Base-by-base conservation (phyloP, 2,888 invertebrate species). In the Macaria liturata region DNA sequence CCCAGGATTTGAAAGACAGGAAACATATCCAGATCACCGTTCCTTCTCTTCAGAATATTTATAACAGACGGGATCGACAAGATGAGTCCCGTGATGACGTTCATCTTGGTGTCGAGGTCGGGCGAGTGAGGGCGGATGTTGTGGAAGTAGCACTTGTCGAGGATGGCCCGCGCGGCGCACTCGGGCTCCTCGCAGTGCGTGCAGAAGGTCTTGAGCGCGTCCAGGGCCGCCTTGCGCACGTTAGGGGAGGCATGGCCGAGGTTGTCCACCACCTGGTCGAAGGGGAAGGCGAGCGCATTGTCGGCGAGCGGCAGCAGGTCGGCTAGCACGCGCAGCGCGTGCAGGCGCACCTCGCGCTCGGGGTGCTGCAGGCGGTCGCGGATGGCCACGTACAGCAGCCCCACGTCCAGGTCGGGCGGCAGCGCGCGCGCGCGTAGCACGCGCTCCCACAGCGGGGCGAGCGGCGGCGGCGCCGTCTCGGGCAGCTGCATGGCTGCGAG, bases 291-390 rank as follows among this genome's bases (percentile, higher is more conserved):
- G 9, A 97, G 92, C 53, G 93, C 93, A 50, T 94, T 93, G 45
- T 94, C 93, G 64, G 96, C 93, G 44, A 96, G 94, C 3, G 96
- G 96, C 49, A 97, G 89, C 2, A 97, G 93, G 83, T 97, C 97
- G 34, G 95, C 94, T 42, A 97, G 93, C 6, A 97, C 96, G 52
- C 96, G 87, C 4, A 97, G 87, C 32, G 97, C 96, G 81, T 97
- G 96, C 66, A 96, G 95, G 7, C 97, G 93, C 40, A 97, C 96
- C 84, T 96, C 96, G 94, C 96, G 95, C 81, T 97, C 97, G 1
- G 96, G 95, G 79, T 96, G 96, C 43, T 94, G 93, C 47, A 97
- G 90, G 50, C 96, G 93, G 67, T 95, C 95, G 46, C 94, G 91
- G 74, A 96, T 94, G 70, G 96, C 96, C 54, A 93, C 85, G 78